Base-by-base conservation (phyloP, 2,113 vertebrate species). In the Anguilla japonica region DNA sequence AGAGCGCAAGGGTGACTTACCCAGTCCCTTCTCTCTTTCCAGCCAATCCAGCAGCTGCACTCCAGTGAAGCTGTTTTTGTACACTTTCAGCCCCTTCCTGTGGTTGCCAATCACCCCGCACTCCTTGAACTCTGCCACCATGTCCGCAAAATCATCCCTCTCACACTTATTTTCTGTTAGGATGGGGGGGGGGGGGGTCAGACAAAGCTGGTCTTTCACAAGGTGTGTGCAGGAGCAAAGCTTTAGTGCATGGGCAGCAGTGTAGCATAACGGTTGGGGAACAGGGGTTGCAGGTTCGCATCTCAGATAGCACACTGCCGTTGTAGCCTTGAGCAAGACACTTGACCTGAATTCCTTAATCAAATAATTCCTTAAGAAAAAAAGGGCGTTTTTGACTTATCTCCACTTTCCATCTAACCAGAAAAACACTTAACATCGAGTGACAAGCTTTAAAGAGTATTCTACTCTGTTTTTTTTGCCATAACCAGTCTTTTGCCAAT, bases 41-140 rank as follows among this genome's bases (percentile, higher is more conserved):
- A 95, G 90, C 94, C 92, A 95, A 85, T 90, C 89, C 90, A 95
- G 83, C 90, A 95, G 89, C 85, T 95, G 88, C 79, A 81, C 86
- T 79, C 91, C 91, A 67, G 91, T 91, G 92, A 95, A 95, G 91
- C 92, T 94, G 89, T 93, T 93, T 91, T 90, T 94, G 91, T 89
- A 90, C 14, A 93, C 29, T 83, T 89, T 93, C 91, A 96, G 91
- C 14, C 93, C 89, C 82, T 83, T 93, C 88, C 93, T 91, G 63
- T 90, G 91, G 89, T 15, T 89, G 89, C 91, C 94, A 93, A 94
- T 94, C 91, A 94, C 90, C 88, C 53, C 88, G 85, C 79, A 88
- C 87, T 91, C 90, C 91, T 94, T 95, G 85, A 95, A 86, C 89
- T 93, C 91, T 82, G 91, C 87, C 87, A 95, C 90, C 90, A 94